Evolutionary conservation across 2,888 invertebrate genomes (phyloP), one percentile per base, ranked within the genome.

Genomic region (Patella ulyssiponensis): DNA sequence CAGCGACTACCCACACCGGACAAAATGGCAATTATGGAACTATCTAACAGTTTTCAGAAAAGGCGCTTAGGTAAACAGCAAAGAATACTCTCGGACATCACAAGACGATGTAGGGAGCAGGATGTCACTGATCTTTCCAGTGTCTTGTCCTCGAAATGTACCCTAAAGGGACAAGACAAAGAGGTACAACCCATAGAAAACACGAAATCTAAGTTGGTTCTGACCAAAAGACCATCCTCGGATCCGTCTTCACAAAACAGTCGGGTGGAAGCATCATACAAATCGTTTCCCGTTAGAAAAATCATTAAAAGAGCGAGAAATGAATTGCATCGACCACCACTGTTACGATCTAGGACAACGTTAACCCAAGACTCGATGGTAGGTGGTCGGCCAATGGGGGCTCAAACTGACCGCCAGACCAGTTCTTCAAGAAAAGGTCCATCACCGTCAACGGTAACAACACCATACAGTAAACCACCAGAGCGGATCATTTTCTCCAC

Each of bases 51-150:
- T 77, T 87, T 86, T 74, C 85, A 87, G 75, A 86, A 87, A 56
- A 79, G 88, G 9, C 81, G 87, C 1, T 81, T 89, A 44, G 88
- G 89, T 0, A 88, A 88, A 76, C 88, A 88, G 69, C 89, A 88
- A 76, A 86, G 86, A 69, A 86, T 88, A 73, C 79, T 89, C n/a
- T 80, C 83, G 0, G 89, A 89, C 74, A 88, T 89, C 73, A 83
- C 87, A 7, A 85, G 86, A 56, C 79, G 88, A 7, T 89, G 89
- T 74, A 81, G 88, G 14, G 88, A 88, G 78, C 88, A 89, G 77
- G 89, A 89, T 79, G 83, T 89, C 9, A 76, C 81, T 11, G 88
- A 88, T 56, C 79, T 89, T 53, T 88, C 88, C 3, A 74, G 78
- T 15, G 81, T 82, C 77, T 80, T 88, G 12, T 77, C 85, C 0